Evolutionary conservation across 2,113 vertebrate genomes (phyloP), one percentile per base, ranked within the genome.

Genomic region (Aepyceros melampus): DNA sequence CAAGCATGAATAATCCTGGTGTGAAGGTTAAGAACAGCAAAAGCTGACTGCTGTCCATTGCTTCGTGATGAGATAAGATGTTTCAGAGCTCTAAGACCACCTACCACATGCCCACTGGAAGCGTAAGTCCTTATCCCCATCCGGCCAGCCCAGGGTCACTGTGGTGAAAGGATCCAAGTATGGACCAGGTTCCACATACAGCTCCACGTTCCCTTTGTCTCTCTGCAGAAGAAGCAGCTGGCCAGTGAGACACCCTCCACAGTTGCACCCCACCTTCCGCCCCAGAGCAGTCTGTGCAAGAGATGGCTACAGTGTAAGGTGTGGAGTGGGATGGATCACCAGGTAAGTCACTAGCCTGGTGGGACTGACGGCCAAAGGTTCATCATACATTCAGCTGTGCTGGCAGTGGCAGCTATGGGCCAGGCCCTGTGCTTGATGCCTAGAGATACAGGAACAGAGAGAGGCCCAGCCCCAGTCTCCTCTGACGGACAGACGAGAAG

Each of bases 31-130:
- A 74, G 40, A 45, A 33, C 15, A 9, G 14, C 31, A n/a, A 40
- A 45, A 49, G 29, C 23, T 86, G 90, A 87, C 33, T 1, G 0
- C 6, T 21, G 0, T 31, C 64, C 36, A 51, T 8, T 47, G 51
- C 12, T 15, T 83, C 25, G 1, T 84, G 36, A n/a, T 27, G 78
- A 76, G 36, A n/a, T 3, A n/a, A 67, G 67, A 43, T 4, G 25
- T 71, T 12, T 93, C n/a, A 36, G 92, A 95, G 49, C 60, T 62
- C 49, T 6, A 87, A 21, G 2, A 1, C 49, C 53, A 98, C 99
- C 33, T 98, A 99, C 99, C 99, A 17, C 99, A 99, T 27, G 98
- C 98, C 99, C 99, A 99, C 45, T 93, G 96, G 85, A 99, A 99
- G 81, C 11, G 71, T 47, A 97, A 97, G 40, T 92, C 95, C 10